Conservation (phyloP, 1,140 invertebrate species). For the Drosophila auraria region DNA sequence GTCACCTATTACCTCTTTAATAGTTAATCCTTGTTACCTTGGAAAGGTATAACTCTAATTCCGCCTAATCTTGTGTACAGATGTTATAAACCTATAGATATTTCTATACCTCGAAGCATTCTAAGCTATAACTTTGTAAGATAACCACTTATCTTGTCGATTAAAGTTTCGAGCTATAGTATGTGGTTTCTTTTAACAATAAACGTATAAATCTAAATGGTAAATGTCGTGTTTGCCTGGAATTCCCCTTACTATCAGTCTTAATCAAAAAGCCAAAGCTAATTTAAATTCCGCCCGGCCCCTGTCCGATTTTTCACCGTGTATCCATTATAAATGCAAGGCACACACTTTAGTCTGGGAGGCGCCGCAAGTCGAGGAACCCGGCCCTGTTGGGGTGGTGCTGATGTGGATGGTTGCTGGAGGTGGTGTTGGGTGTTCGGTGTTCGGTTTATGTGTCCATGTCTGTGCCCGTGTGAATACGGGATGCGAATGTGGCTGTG, state of each 20-base stretch:
- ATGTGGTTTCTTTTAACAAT: background rate
- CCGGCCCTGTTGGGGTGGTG: constrained; percentile 33
- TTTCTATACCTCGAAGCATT: background rate
- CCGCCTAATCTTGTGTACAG: background rate
- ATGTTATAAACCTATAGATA: background rate
- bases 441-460: constrained; percentile 2
- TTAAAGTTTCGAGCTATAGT: too few relatives aligned
- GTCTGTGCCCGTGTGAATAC: constrained; percentile 28
- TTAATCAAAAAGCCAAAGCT: background rate
- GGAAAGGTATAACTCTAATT: background rate
- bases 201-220: background rate
- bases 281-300: constrained; percentile 9
- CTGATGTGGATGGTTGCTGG: constrained; percentile 26
- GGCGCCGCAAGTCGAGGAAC: constrained; percentile 63
- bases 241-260: background rate
- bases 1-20: too few relatives aligned
- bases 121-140: too few relatives aligned
- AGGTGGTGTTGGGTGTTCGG: constrained; percentile 18
- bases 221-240: background rate
- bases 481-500: constrained; percentile 22
- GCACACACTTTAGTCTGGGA: constrained; percentile 61
- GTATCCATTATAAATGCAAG: constrained; percentile 73
- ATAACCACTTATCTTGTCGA: background rate
- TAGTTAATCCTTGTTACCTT: too few relatives aligned
- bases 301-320: constrained; percentile 37